Base-by-base conservation (phyloP, 2,888 invertebrate genomes). In the Amitus sp. region DNA sequence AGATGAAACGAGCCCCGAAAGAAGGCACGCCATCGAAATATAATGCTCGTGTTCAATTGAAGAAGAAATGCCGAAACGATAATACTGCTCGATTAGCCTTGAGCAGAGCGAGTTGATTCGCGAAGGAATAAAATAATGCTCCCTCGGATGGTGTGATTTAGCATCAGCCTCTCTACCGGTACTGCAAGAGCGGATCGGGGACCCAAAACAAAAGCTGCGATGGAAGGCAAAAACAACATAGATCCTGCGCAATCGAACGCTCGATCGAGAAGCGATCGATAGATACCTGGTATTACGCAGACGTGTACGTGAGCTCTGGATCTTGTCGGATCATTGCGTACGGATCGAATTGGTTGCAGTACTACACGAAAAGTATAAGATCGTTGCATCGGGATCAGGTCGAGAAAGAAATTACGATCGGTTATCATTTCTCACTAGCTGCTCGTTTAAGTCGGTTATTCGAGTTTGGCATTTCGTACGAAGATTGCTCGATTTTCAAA, bases 201-300 rank as follows among this genome's bases (percentile, higher is more conserved):
- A 66, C 66, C 66, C 66, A 67, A 71, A 62, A 72, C 72, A 45
- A 47, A 52, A 62, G 33, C 40, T 20, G 28, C 6, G 56, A 49
- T 47, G 51, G 60, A 66, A 52, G 47, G 66, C 66, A 72, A 72
- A 72, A 72, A 70, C 77, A 77, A 77, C 77, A 75, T 65, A 75
- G 73, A 75, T 75, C 71, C 62, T 67, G 63, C 68, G 65, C 69
- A 70, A 70, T 23, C 23, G 23, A 72, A 73, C 74, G 73, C 66
- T 73, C 67, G 53, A 45, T 55, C 63, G 62, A 34, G 47, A 47
- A 40, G 49, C 69, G 67, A 69, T 72, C 74, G 72, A 71, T 72
- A 72, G 74, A 73, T 78, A 76, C 72, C 79, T 79, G 79, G 79
- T 78, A 79, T 79, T 79, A 79, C 79, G 79, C 79, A 76, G 78